phyloP scores from a whole-genome alignment of 1,140 invertebrate genomes.

The Musca domestica region DNA sequence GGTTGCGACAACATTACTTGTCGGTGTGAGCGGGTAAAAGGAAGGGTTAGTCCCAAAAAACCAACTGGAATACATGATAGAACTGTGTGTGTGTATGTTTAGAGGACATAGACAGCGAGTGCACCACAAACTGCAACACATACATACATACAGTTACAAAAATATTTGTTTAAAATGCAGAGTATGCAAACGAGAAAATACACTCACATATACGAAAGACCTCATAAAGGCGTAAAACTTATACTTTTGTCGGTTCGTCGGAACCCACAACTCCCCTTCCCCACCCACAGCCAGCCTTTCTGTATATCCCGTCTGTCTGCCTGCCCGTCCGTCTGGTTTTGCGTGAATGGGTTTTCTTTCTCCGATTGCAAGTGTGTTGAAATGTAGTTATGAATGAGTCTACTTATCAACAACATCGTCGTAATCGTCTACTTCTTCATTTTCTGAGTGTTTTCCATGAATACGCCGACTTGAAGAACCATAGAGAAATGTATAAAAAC shows the following conservation, averaged over 20 bases:
- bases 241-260: neutral
- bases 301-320: neutral
- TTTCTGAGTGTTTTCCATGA: neutral
- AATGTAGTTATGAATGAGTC: neutral
- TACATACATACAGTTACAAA: too few species aligned
- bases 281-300: neutral
- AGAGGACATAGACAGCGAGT: too few species aligned
- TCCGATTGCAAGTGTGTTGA: neutral
- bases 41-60: too few species aligned
- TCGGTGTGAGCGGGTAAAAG: too few species aligned
- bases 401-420: neutral
- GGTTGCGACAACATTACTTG: too few species aligned
- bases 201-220: neutral
- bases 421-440: neutral
- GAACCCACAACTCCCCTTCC: neutral
- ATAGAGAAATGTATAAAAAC: neutral
- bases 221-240: conserved; percentile 10
- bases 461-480: too few species aligned
- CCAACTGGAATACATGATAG: too few species aligned
- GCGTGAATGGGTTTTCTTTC: neutral
- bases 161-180: neutral
- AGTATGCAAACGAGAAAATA: neutral
- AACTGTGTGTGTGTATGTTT: too few species aligned
- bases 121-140: too few species aligned
- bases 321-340: neutral